phyloP scores from a whole-genome alignment of 1,140 invertebrate genomes.

The Streblospio benedicti region DNA sequence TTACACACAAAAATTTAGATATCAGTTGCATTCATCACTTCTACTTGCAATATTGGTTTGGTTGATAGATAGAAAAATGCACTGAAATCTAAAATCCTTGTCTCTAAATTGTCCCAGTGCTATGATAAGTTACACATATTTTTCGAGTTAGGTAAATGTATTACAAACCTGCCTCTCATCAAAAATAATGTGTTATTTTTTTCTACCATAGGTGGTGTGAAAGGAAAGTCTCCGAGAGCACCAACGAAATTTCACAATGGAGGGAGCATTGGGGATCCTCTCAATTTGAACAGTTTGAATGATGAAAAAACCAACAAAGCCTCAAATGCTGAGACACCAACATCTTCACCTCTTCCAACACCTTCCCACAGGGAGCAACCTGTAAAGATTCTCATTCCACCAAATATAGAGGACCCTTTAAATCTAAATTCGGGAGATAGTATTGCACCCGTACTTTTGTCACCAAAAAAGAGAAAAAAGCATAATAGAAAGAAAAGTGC shows the following conservation, averaged over 20 bases:
- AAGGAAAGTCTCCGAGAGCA: too few species aligned
- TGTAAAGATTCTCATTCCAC: constrained; percentile 85
- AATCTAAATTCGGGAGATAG: constrained; percentile 68
- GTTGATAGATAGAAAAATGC: too few species aligned
- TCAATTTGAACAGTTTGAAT: constrained; percentile 86
- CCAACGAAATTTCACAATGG: constrained; percentile 89
- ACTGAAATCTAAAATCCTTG: too few species aligned
- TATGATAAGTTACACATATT: too few species aligned
- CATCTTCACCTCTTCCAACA: constrained; percentile 78
- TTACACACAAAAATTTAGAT: too few species aligned
- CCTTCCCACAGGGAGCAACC: constrained; percentile 69
- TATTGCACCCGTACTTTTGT: constrained; percentile 54
- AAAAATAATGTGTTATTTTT: too few species aligned
- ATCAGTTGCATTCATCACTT: too few species aligned
- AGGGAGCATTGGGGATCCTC: constrained; percentile 86
- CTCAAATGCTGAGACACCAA: constrained; percentile 75
- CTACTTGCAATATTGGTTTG: too few species aligned
- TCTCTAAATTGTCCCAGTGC: too few species aligned
- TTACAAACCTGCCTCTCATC: too few species aligned
- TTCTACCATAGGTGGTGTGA: too few species aligned
- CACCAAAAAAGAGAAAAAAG: constrained; percentile 20
- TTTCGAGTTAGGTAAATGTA: too few species aligned
- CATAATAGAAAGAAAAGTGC: constrained; percentile 58
- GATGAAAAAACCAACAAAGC: constrained; percentile 68
- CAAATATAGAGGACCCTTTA: constrained; percentile 81